Conservation (phyloP, 2,113 vertebrate genomes). For the Irena cyanogastra region DNA sequence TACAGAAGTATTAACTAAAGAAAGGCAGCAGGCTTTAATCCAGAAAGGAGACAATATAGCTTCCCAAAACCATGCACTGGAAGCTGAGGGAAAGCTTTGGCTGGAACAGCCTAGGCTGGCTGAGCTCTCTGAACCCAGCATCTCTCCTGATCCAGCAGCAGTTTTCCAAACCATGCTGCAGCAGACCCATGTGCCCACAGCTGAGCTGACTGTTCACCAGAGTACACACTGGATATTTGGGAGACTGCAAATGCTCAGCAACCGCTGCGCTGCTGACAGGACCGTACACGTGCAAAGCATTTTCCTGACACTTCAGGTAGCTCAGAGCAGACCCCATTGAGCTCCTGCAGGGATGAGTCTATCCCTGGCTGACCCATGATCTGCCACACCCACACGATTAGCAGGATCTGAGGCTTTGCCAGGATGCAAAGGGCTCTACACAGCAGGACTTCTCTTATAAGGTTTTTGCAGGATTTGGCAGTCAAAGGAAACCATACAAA, state of each 20-base stretch:
- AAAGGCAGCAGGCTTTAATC: not conserved
- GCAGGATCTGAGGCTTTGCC: not conserved
- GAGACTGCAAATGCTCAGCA: not conserved
- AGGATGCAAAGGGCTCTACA: not conserved
- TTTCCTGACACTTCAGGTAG: not conserved
- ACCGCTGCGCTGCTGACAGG: not conserved
- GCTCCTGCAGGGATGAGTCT: not conserved
- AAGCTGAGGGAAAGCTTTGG: not conserved
- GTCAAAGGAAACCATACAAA: not conserved
- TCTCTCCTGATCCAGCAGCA: not conserved
- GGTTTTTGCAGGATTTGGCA: not conserved
- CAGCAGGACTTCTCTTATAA: not conserved
- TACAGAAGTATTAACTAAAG: not conserved
- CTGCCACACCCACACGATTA: not conserved
- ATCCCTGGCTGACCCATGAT: not conserved
- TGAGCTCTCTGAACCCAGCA: not conserved
- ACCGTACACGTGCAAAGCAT: accelerated
- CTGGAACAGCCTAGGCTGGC: not conserved
- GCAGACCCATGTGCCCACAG: accelerated
- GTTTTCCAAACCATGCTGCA: not conserved
- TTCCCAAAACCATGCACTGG: not conserved
- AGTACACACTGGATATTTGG: accelerated
- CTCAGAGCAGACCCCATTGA: not conserved
- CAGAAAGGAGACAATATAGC: not conserved
- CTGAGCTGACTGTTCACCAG: not conserved